Percentiles rank a stretch among this genome's conserved stretches.
phyloP scores from a whole-genome alignment of 2,797 vertebrate genomes.

The Pristis pectinata region DNA sequence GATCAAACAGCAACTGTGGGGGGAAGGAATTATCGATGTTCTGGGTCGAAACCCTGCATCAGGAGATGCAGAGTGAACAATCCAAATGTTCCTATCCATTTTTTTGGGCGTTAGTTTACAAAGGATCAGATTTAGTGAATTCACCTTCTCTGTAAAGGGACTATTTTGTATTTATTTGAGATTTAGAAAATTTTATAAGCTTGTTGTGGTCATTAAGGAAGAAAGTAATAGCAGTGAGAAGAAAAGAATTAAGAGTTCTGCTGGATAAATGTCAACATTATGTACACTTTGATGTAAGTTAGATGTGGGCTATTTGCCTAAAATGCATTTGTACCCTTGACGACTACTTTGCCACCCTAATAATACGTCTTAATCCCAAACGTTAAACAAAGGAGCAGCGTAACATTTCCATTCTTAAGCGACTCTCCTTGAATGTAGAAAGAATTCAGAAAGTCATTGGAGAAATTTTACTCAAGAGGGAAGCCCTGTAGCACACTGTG shows the following conservation, averaged over 20 bases:
- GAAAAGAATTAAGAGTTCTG: background rate
- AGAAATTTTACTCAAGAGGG: background rate
- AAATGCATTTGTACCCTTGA: background rate
- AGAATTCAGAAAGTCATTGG: background rate
- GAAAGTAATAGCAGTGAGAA: background rate
- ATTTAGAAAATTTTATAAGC: background rate
- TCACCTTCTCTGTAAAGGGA: background rate
- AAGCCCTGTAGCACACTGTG: background rate
- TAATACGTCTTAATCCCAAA: background rate
- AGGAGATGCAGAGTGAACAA: background rate
- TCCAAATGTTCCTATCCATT: background rate
- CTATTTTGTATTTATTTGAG: background rate
- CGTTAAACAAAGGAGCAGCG: background rate
- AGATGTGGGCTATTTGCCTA: background rate
- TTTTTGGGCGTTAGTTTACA: background rate
- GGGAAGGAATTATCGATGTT: no score
- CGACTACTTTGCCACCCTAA: background rate
- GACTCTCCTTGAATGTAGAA: background rate
- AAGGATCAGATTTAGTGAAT: background rate
- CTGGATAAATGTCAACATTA: background rate
- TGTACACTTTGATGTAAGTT: background rate
- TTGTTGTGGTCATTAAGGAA: background rate
- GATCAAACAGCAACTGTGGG: no score
- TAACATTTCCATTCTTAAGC: background rate
- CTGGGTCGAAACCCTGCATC: no score